phyloP scores from a whole-genome alignment of 2,888 invertebrate species.

The Polydrusus cervinus region DNA sequence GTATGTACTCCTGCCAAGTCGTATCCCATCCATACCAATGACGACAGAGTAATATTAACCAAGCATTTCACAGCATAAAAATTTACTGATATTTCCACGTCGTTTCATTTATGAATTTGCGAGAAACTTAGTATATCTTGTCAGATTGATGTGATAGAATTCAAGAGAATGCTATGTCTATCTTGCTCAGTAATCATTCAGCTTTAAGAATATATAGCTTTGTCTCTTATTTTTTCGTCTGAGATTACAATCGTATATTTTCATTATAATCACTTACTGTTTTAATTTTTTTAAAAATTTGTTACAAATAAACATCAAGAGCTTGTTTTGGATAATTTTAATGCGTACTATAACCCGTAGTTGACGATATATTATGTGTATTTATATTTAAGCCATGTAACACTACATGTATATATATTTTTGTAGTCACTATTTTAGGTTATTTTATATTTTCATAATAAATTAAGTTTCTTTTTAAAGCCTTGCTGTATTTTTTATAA shows the following conservation, averaged over 20 bases:
- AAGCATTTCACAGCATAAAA: no score
- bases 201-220: no score
- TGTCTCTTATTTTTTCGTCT: no score
- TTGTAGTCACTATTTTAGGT: constrained; percentile 62
- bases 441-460: constrained; percentile 65
- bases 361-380: constrained; percentile 34
- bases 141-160: no score
- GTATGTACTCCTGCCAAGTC: no score
- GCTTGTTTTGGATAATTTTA: constrained; percentile 38
- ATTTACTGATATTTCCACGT: no score
- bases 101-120: no score
- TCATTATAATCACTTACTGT: constrained; percentile 16
- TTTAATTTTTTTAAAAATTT: constrained; percentile 8
- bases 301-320: constrained; percentile 28
- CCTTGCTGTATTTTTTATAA: constrained; percentile 16
- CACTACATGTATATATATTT: constrained; percentile 61
- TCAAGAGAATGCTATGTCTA: no score
- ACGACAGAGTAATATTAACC: no score
- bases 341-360: constrained; percentile 35
- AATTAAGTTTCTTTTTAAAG: constrained; percentile 60
- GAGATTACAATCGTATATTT: constrained; percentile 2
- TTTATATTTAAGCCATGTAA: constrained; percentile 52
- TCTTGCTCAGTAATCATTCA: no score
- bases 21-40: no score
- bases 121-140: no score